A percentile compares a stretch with the other conserved stretches of the same genome.
phyloP scores from a whole-genome alignment of 53 echinoderm and acorn worm genomes.

The Hippasteria phrygiana region DNA sequence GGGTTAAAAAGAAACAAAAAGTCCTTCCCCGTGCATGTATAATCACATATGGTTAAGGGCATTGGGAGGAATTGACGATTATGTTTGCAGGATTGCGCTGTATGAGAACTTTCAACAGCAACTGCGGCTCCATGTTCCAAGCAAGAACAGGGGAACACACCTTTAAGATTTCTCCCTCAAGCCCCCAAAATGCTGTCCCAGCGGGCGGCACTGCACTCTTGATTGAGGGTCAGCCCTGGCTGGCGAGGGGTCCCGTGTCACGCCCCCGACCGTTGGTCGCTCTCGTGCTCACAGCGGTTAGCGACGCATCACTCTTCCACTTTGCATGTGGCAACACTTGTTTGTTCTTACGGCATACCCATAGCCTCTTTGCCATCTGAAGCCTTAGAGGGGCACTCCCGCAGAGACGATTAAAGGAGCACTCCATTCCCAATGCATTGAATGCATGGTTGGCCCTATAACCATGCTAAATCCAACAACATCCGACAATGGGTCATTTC shows the following conservation, averaged over 20 bases:
- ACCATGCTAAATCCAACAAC: no score
- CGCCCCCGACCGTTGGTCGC: constrained; percentile 67
- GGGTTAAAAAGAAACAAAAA: no score
- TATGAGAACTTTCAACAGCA: neutral
- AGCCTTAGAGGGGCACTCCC: constrained; percentile 3
- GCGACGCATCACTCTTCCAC: constrained; percentile 54
- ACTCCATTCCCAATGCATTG: no score
- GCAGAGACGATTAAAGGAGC: neutral
- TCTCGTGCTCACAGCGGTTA: constrained; percentile 60
- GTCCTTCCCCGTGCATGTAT: no score
- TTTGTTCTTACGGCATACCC: constrained; percentile 31
- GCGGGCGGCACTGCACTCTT: constrained; percentile 53
- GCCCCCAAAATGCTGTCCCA: constrained; percentile 19
- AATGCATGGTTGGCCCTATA: no score
- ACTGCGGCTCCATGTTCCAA: no score
- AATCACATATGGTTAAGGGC: no score
- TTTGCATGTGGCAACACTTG: constrained; percentile 70
- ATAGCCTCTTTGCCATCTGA: constrained; percentile 44
- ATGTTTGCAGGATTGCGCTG: no score
- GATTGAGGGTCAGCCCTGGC: constrained; percentile 50
- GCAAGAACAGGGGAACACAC: neutral
- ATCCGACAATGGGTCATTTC: no score
- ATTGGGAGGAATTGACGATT: no score
- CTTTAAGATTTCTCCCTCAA: constrained; percentile 21
- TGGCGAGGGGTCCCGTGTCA: constrained; percentile 39